Conservation (phyloP, 2,113 vertebrate genomes). For the Alligator mississippiensis region DNA sequence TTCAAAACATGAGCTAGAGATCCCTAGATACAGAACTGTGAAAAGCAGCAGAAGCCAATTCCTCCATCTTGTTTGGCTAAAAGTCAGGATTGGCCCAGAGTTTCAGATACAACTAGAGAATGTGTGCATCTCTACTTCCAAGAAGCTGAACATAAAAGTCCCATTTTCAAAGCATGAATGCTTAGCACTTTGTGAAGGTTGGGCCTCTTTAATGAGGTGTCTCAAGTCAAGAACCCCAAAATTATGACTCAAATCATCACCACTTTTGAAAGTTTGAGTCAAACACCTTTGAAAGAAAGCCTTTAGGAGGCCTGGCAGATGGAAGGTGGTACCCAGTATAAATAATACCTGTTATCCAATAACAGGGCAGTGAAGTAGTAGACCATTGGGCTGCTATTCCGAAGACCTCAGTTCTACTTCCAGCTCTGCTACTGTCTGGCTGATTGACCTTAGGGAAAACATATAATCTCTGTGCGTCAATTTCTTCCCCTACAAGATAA, state of each 20-base stretch:
- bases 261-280: not conserved
- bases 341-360: not conserved
- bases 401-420: not conserved
- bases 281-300: not conserved
- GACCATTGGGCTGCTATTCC: not conserved
- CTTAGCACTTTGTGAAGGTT: not conserved
- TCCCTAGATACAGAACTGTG: not conserved
- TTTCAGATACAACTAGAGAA: not conserved
- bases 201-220: not conserved
- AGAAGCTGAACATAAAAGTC: not conserved
- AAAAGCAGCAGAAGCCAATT: not conserved
- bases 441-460: not conserved
- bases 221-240: not conserved
- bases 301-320: not conserved
- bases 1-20: not conserved
- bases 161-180: not conserved
- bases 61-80: not conserved
- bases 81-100: not conserved
- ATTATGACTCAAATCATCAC: not conserved
- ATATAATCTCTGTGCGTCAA: not conserved
- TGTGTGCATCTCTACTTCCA: not conserved
- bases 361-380: accelerated
- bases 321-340: not conserved
- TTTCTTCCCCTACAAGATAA: not conserved
- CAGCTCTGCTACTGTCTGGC: not conserved